Conservation (phyloP, 2,113 vertebrate genomes). For the Mustelus asterias region DNA sequence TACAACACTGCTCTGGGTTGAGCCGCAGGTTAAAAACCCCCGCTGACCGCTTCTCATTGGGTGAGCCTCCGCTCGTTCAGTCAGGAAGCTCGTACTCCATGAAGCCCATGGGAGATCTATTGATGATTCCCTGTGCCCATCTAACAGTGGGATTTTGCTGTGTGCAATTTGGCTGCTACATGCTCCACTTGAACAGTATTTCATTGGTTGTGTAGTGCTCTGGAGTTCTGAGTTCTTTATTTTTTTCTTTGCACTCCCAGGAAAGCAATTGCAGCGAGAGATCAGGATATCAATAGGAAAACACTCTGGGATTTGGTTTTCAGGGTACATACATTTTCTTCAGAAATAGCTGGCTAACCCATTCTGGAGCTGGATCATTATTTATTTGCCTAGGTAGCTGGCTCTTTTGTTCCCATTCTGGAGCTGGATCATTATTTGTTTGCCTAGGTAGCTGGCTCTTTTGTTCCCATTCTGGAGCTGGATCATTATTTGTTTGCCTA, state of each 20-base stretch:
- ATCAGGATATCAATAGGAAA: neutral
- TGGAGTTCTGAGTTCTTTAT: neutral
- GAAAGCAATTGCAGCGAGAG: neutral
- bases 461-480: no score
- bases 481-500: neutral
- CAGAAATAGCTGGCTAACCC: neutral
- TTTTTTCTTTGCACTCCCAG: neutral
- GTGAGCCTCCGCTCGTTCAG: no score
- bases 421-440: conserved; percentile 11
- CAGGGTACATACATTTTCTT: neutral
- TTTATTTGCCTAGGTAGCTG: neutral
- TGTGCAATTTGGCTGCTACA: neutral
- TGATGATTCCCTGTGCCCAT: no score
- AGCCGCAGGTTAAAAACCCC: no score
- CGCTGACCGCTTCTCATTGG: no score
- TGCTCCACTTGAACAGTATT: neutral
- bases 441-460: neutral
- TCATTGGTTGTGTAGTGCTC: neutral
- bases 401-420: neutral
- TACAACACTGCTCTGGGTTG: no score
- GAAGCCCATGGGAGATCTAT: no score
- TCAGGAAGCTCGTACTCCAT: no score
- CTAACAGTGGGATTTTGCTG: neutral
- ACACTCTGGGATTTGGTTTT: neutral
- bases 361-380: neutral